phyloP scores from a whole-genome alignment of 1,140 invertebrate species.

The Rhagoletis pomonella region DNA sequence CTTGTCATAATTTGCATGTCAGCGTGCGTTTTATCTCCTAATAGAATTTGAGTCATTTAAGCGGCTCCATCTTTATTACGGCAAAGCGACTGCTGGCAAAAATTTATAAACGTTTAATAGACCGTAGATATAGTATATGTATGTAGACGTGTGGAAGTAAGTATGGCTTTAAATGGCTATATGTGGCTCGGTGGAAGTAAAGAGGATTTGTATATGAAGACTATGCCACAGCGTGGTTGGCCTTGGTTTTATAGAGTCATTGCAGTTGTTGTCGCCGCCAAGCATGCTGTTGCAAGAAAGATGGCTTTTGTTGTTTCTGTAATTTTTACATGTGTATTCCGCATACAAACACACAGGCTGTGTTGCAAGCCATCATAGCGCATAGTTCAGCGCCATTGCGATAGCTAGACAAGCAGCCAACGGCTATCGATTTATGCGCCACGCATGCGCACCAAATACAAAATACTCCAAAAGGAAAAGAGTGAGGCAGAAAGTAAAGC shows the following conservation, averaged over 20 bases:
- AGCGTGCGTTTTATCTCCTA: slow-evolving; percentile 41
- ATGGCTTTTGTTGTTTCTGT: background rate
- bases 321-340: slow-evolving; percentile 5
- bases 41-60: slow-evolving; percentile 49
- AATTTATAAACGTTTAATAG: background rate
- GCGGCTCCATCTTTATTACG: slow-evolving; percentile 44
- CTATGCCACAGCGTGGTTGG: background rate
- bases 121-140: too few species aligned
- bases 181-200: background rate
- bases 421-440: slow-evolving; percentile 17
- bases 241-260: slow-evolving; percentile 35
- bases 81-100: slow-evolving; percentile 7
- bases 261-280: slow-evolving; percentile 32
- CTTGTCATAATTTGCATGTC: slow-evolving; percentile 52
- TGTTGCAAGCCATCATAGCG: background rate
- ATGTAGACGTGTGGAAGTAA: background rate
- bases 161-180: background rate
- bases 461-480: background rate
- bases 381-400: slow-evolving; percentile 17
- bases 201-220: background rate
- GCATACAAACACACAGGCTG: background rate
- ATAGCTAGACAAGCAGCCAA: background rate
- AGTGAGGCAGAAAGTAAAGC: background rate
- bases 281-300: background rate
- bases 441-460: slow-evolving; percentile 35